Base-by-base conservation (phyloP, 2,113 vertebrate genomes). In the Forbesichthys papilliferus region DNA sequence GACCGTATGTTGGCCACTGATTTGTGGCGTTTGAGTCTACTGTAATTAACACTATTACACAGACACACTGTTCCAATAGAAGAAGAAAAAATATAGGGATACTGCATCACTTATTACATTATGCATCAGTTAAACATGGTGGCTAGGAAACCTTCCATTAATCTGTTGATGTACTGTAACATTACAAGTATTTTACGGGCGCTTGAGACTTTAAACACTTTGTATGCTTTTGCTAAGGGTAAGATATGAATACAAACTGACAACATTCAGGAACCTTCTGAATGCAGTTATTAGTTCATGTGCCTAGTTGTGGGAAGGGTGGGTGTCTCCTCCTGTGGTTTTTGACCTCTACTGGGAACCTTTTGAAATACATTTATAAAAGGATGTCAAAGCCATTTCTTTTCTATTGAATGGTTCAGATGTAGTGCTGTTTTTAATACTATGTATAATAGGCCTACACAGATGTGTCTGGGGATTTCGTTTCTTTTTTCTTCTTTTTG, bases 331-430 rank as follows among this genome's bases (percentile, higher is more conserved):
- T 80, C 87, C 79, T 79, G 86, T 86, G 75, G 77, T 89, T 89
- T 90, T 89, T 80, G 81, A 70, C 73, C 80, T 83, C 86, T 84
- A 85, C 79, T 75, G 83, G 81, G 87, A 87, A 88, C 80, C 69
- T 90, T 91, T 89, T 76, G 60, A 83, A 90, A 88, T 88, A 84
- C 74, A 74, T 92, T 92, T 91, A 77, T 92, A 92, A 86, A 88
- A 91, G 91, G 91, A 93, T 91, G 88, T 91, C 87, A 89, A 92
- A 93, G 90, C 91, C 92, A 92, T 93, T 92, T 92, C 90, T 58
- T 91, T 92, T 91, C 86, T 89, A 91, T 87, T 77, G 80, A 79
- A 80, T 88, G 75, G 82, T 86, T 82, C 75, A 77, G 88, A 87
- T 81, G 79, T 88, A 83, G 77, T 88, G 80, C 77, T 87, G 87